Percentiles rank a stretch among this genome's conserved stretches.
Evolutionary conservation across 2,888 invertebrate species (phyloP).

Genomic region (Venustoraphidia nigricollis): DNA sequence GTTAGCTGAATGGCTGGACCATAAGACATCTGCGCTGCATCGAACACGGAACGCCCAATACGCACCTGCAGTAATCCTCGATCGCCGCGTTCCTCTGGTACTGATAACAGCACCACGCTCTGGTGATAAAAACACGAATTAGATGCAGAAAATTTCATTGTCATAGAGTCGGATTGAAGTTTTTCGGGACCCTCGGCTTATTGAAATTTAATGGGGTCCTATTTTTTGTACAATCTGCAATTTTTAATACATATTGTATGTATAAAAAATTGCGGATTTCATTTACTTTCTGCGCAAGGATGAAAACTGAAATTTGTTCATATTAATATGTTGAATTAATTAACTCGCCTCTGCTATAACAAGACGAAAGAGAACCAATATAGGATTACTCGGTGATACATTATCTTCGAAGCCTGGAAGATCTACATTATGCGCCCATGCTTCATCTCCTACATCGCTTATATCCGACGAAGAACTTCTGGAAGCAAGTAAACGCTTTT

Average conservation of each 20-base stretch:
- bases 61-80: slow-evolving; percentile 60
- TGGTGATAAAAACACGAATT: slow-evolving; percentile 18
- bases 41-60: slow-evolving; percentile 50
- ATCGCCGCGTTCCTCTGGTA: slow-evolving; percentile 46
- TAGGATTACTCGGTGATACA: slow-evolving; percentile 60
- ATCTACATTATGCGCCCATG: slow-evolving; percentile 60
- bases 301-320: too few species aligned
- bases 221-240: too few species aligned
- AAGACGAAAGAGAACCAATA: slow-evolving; percentile 52
- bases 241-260: too few species aligned
- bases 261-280: too few species aligned
- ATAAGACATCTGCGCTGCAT: slow-evolving; percentile 61
- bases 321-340: not conserved
- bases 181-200: too few species aligned
- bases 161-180: too few species aligned
- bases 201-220: too few species aligned
- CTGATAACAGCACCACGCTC: slow-evolving; percentile 50
- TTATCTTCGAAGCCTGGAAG: slow-evolving; percentile 73
- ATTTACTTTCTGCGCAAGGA: too few species aligned
- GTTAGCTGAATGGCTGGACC: slow-evolving; percentile 64
- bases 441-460: slow-evolving; percentile 56
- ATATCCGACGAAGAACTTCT: slow-evolving; percentile 36
- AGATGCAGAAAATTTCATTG: not conserved
- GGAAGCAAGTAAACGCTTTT: not conserved
- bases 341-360: slow-evolving; percentile 46